Conservation (phyloP, 2,113 vertebrate species). For the Strix aluco region DNA sequence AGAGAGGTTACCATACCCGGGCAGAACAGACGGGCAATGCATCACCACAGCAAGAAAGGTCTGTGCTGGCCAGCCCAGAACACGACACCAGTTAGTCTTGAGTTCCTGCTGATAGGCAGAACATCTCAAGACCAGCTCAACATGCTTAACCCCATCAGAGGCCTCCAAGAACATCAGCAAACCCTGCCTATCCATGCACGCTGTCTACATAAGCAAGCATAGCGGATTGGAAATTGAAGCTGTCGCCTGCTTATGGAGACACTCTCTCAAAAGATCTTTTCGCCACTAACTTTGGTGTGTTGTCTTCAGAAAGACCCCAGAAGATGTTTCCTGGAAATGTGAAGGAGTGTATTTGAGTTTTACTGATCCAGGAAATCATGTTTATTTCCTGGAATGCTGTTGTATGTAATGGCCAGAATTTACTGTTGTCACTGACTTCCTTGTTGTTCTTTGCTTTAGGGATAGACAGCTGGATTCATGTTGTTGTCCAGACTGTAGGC, state of each 20-base stretch:
- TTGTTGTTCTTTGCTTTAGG: background rate
- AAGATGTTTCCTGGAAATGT: background rate
- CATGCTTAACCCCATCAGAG: background rate
- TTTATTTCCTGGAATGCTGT: background rate
- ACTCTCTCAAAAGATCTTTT: background rate
- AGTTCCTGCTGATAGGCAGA: background rate
- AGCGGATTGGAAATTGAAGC: background rate
- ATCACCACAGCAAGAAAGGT: background rate
- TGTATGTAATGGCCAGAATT: background rate
- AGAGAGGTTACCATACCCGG: background rate
- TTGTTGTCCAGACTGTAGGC: background rate
- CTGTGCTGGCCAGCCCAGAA: background rate
- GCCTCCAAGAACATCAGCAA: background rate
- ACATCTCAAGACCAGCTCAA: background rate
- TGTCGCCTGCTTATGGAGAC: background rate
- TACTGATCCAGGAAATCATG: background rate
- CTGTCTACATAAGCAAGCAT: background rate
- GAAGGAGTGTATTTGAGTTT: background rate
- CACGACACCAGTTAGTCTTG: background rate
- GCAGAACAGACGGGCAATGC: background rate
- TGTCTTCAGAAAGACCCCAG: background rate
- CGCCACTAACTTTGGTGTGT: background rate
- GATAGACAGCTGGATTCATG: background rate
- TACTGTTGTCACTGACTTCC: background rate
- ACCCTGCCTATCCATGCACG: background rate